Conservation (phyloP, 2,113 vertebrate genomes). For the Neogobius melanostomus region DNA sequence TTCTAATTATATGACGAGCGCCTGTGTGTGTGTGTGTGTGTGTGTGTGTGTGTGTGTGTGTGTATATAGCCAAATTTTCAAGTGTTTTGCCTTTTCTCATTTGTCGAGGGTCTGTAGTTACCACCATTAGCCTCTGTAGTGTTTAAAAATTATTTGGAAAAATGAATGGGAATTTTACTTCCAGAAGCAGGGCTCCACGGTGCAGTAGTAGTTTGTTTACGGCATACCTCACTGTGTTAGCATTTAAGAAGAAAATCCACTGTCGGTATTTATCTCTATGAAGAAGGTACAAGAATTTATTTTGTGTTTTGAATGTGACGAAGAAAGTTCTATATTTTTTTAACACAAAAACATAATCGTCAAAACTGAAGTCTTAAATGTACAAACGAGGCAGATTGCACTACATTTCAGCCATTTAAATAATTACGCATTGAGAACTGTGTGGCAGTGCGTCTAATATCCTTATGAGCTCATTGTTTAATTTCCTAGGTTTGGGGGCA, state of each 20-base stretch:
- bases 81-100: too few relatives aligned
- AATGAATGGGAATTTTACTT: too few relatives aligned
- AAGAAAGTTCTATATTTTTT: neutral
- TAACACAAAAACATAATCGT: neutral
- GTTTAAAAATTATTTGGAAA: too few relatives aligned
- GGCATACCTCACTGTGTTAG: conserved; percentile 2
- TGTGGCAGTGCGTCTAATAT: too few relatives aligned
- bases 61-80: too few relatives aligned
- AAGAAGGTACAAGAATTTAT: neutral
- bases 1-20: too few relatives aligned
- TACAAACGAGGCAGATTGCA: neutral
- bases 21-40: too few relatives aligned
- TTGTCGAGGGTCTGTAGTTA: too few relatives aligned
- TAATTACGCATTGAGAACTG: neutral
- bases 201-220: conserved; percentile 3
- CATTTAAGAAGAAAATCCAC: neutral
- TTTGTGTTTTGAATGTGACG: neutral
- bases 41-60: too few relatives aligned
- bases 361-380: neutral
- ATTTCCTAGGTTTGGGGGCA: neutral
- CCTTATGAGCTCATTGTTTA: neutral
- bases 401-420: neutral
- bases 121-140: too few relatives aligned
- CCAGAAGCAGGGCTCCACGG: too few relatives aligned
- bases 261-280: neutral